These are phyloP conservation scores for Channa argus DNA, from an alignment of 2,113 vertebrate species.

Conservation along the genomic window DNA sequence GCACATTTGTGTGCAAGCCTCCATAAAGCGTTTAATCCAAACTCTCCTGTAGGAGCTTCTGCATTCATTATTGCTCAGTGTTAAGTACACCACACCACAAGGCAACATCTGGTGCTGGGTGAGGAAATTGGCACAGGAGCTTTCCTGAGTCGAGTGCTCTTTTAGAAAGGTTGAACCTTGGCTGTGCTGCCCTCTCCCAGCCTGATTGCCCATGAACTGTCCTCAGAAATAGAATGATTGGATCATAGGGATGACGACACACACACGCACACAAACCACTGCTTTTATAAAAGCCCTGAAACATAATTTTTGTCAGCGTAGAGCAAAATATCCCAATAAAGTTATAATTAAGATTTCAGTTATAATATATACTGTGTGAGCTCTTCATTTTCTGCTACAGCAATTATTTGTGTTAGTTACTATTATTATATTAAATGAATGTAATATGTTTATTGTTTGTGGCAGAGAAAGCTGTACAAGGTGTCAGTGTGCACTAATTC, in stretches of 20 bases:
- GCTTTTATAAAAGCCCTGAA: too few species aligned
- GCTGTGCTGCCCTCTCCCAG: conserved; percentile 11
- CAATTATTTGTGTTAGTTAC: too few species aligned
- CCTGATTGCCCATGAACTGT: neutral
- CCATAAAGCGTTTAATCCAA: conserved; percentile 33
- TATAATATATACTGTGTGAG: too few species aligned
- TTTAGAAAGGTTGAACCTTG: conserved; percentile 42
- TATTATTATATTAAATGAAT: too few species aligned
- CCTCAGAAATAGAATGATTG: conserved; percentile 30
- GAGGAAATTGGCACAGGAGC: conserved; percentile 35
- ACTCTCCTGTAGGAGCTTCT: conserved; percentile 6
- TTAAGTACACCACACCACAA: conserved; percentile 33
- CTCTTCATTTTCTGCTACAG: too few species aligned
- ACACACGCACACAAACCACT: too few species aligned
- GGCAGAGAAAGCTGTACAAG: too few species aligned
- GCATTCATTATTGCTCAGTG: conserved; percentile 65
- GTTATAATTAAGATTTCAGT: too few species aligned
- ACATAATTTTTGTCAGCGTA: too few species aligned
- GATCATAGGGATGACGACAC: conserved; percentile 24
- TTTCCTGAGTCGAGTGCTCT: conserved; percentile 45
- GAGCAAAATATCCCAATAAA: too few species aligned
- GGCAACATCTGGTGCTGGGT: conserved; percentile 61
- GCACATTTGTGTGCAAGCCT: neutral
- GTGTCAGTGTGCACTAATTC: too few species aligned
- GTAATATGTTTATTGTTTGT: too few species aligned